A percentile compares a stretch with the other conserved stretches of the same genome.
Conservation (phyloP, 2,888 invertebrate species). For the Ormyrus thymus region DNA sequence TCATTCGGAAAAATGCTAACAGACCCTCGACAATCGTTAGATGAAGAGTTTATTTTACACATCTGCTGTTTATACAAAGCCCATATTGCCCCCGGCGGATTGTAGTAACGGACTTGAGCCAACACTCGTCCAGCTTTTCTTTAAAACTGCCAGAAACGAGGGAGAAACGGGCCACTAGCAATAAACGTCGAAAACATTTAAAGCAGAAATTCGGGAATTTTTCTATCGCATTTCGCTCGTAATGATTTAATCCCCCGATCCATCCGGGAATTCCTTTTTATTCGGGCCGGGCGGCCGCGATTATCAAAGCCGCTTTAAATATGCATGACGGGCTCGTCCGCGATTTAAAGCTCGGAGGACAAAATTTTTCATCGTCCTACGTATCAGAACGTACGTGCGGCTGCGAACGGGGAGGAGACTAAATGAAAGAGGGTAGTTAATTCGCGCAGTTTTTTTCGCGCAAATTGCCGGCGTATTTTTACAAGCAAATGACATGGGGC, state of each 20-base stretch:
- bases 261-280: conserved; percentile 10
- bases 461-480: conserved; percentile 69
- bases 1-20: not conserved
- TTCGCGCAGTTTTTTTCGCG: conserved; percentile 63
- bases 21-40: not conserved
- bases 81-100: too few relatives aligned
- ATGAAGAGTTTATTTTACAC: conserved; percentile 2
- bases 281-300: not conserved
- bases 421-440: conserved; percentile 60
- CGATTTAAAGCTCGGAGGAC: conserved; percentile 31
- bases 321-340: conserved; percentile 35
- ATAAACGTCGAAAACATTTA: too few relatives aligned
- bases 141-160: too few relatives aligned
- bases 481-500: conserved; percentile 67
- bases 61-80: too few relatives aligned
- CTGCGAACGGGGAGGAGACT: conserved; percentile 18
- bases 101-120: too few relatives aligned
- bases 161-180: too few relatives aligned
- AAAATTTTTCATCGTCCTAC: conserved; percentile 47
- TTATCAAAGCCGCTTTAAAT: conserved; percentile 50
- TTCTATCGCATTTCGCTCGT: conserved; percentile 32
- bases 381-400: conserved; percentile 17
- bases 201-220: not conserved
- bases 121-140: too few relatives aligned
- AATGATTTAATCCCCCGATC: conserved; percentile 49